These are phyloP conservation scores for Coptodon rendalli DNA, from an alignment of 2,113 vertebrate species.

Conservation along the genomic window DNA sequence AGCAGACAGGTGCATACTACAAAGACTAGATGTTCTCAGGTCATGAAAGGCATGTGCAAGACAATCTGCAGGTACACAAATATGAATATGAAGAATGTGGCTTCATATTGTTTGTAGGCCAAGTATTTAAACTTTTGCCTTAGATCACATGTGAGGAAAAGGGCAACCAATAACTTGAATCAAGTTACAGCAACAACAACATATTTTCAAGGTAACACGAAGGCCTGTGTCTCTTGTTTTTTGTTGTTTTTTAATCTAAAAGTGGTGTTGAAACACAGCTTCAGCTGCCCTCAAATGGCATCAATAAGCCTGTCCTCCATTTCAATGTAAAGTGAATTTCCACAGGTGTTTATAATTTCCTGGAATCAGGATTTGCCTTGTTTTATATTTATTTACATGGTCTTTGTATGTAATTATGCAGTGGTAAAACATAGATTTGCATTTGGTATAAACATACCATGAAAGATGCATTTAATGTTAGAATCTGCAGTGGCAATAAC, in stretches of 20 bases:
- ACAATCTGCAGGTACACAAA: neutral
- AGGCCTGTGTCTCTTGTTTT: neutral
- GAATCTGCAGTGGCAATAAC: neutral
- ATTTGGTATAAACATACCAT: neutral
- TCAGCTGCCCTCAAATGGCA: neutral
- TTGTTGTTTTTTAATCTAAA: neutral
- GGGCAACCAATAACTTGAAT: neutral
- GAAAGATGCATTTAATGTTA: neutral
- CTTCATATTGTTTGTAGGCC: neutral
- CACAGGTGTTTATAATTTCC: neutral
- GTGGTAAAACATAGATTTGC: neutral
- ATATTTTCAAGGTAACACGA: neutral
- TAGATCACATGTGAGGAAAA: neutral
- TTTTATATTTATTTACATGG: neutral
- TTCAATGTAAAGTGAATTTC: neutral
- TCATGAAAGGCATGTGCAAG: neutral
- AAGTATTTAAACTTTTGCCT: neutral
- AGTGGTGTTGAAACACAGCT: neutral
- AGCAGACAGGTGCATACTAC: neutral
- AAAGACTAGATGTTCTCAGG: neutral
- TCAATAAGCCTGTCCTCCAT: neutral
- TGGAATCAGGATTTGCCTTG: neutral
- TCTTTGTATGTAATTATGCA: neutral
- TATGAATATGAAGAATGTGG: neutral
- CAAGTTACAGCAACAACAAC: neutral